Conservation (phyloP, 2,888 invertebrate genomes). For the Luperina nickerlii region DNA sequence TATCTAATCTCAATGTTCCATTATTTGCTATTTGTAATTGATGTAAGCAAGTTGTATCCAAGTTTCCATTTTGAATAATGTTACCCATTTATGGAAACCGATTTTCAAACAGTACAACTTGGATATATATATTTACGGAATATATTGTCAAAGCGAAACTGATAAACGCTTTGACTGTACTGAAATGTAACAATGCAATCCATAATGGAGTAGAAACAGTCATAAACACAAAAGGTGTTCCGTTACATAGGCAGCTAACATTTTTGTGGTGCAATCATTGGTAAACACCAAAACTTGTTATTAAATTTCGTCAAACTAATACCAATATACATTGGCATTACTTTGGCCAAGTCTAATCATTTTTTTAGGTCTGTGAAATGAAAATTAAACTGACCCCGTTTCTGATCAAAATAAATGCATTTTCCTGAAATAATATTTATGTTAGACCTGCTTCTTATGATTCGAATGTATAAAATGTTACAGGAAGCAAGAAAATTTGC, state of each 20-base stretch:
- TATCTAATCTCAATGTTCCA: constrained; percentile 55
- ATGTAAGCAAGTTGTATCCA: constrained; percentile 47
- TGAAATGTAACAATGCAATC: constrained; percentile 15
- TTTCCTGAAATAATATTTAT: constrained; percentile 28
- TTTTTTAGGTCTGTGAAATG: not conserved
- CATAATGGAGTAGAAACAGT: constrained; percentile 4
- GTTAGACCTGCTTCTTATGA: no score
- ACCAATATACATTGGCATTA: not conserved
- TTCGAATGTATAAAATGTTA: no score
- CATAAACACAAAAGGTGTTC: constrained; percentile 10
- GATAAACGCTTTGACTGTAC: constrained; percentile 27
- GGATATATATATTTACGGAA: constrained; percentile 4
- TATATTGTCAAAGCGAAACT: constrained; percentile 33
- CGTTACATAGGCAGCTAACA: not conserved
- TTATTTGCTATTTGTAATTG: constrained; percentile 51
- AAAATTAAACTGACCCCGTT: not conserved
- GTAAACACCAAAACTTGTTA: not conserved
- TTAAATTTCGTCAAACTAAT: not conserved
- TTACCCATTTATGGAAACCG: constrained; percentile 27
- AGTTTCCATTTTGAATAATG: constrained; percentile 43
- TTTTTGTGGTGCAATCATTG: not conserved
- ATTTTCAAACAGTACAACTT: constrained; percentile 23
- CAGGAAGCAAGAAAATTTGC: no score
- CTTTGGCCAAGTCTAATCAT: not conserved
- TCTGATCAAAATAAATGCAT: constrained; percentile 7